Evolutionary conservation across 1,140 invertebrate species (phyloP).

Genomic region (Euborellia annulipes): DNA sequence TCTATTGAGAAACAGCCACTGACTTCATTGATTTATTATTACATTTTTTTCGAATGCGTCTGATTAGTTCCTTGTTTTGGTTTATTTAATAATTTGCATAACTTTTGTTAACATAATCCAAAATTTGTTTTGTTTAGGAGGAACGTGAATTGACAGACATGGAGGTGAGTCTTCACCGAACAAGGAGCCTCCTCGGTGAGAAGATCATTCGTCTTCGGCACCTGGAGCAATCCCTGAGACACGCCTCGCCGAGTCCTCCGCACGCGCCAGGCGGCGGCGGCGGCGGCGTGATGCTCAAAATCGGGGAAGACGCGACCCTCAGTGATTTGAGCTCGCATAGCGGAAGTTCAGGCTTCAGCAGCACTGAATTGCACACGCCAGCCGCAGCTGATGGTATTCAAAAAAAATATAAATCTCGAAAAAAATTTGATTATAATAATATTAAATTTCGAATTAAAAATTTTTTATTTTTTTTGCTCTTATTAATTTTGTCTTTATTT

Average conservation of each 20-base stretch:
- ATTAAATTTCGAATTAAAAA: too few relatives aligned
- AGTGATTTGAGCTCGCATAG: conserved; percentile 49
- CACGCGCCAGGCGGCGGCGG: conserved; percentile 28
- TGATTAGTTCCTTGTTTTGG: too few relatives aligned
- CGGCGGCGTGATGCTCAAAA: conserved; percentile 28
- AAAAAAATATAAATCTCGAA: too few relatives aligned
- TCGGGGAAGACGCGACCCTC: conserved; percentile 34
- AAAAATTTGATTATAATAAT: too few relatives aligned
- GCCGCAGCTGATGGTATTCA: conserved; percentile 3
- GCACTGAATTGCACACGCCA: conserved; percentile 32
- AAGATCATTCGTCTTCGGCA: conserved; percentile 61
- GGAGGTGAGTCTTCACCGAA: conserved; percentile 61
- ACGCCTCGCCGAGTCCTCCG: conserved; percentile 12
- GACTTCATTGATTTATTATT: too few relatives aligned
- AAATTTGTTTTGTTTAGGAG: conserved; percentile 32
- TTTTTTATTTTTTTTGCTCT: neutral
- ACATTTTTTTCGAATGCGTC: too few relatives aligned
- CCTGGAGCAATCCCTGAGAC: conserved; percentile 51
- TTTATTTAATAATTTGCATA: too few relatives aligned
- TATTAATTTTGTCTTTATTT: too few relatives aligned
- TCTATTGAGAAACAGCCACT: too few relatives aligned
- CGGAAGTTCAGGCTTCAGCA: conserved; percentile 50
- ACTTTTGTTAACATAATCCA: too few relatives aligned
- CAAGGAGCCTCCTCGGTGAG: conserved; percentile 52
- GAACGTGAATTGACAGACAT: conserved; percentile 62